These are phyloP conservation scores for Tetheella fluctuosa DNA, from an alignment of 2,888 invertebrate genomes.

Conservation along the genomic window DNA sequence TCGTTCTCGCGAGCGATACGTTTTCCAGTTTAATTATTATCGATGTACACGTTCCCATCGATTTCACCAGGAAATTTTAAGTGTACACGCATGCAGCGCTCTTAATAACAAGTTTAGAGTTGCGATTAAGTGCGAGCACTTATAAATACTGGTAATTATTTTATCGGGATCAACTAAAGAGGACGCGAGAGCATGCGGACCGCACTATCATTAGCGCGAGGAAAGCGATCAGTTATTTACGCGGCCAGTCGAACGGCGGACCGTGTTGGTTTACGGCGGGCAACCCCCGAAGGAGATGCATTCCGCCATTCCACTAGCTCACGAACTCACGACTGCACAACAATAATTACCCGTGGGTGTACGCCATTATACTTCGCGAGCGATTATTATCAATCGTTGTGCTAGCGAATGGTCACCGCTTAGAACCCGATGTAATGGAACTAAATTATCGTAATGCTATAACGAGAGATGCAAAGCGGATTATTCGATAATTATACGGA, in stretches of 20 bases:
- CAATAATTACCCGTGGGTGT: constrained; percentile 85
- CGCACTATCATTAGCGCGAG: constrained; percentile 81
- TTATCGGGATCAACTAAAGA: constrained; percentile 76
- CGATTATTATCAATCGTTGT: constrained; percentile 83
- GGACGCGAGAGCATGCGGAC: constrained; percentile 66
- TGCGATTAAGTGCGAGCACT: constrained; percentile 72
- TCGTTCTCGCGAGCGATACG: constrained; percentile 26
- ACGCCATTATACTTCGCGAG: constrained; percentile 84
- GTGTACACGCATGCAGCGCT: constrained; percentile 53
- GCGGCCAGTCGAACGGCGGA: constrained; percentile 55
- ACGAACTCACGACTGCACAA: constrained; percentile 84
- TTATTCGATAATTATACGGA: constrained; percentile 81
- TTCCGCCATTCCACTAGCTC: constrained; percentile 80
- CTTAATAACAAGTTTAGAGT: constrained; percentile 64
- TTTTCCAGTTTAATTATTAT: constrained; percentile 65
- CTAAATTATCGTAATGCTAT: constrained; percentile 82
- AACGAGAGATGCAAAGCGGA: constrained; percentile 83
- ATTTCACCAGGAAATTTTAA: constrained; percentile 64
- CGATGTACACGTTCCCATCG: constrained; percentile 54
- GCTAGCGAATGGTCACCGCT: constrained; percentile 81
- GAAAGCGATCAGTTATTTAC: constrained; percentile 82
- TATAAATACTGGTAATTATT: constrained; percentile 81
- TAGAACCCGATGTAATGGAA: constrained; percentile 79
- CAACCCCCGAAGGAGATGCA: constrained; percentile 85
- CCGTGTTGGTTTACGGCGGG: constrained; percentile 80